Evolutionary conservation across 1,140 invertebrate genomes (phyloP).

Genomic region (Nilaparvata lugens): DNA sequence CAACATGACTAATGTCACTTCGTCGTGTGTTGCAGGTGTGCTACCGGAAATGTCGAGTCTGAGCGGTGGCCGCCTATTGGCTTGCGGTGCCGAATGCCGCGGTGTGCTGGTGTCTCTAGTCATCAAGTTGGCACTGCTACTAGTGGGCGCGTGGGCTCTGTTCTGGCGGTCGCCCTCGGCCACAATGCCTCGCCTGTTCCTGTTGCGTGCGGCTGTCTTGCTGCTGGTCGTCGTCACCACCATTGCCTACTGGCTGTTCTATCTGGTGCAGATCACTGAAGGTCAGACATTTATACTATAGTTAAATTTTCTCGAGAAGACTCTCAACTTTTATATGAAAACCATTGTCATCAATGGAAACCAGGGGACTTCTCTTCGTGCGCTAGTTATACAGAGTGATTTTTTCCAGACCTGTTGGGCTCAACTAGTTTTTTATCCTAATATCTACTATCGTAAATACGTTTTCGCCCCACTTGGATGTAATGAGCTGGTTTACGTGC

Average conservation of each 20-base stretch:
- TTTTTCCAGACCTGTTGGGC: no score
- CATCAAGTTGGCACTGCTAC: slow-evolving; percentile 86
- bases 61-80: slow-evolving; percentile 41
- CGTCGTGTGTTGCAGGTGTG: slow-evolving; percentile 16
- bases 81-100: slow-evolving; percentile 78
- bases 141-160: slow-evolving; percentile 85
- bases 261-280: slow-evolving; percentile 64
- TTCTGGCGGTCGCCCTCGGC: slow-evolving; percentile 65
- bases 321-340: no score
- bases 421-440: no score
- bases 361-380: no score
- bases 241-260: slow-evolving; percentile 96
- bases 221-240: slow-evolving; percentile 85
- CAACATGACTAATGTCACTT: no score
- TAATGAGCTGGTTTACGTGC: no score
- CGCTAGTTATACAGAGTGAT: no score
- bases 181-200: slow-evolving; percentile 87
- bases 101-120: slow-evolving; percentile 83
- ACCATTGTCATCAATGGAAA: no score
- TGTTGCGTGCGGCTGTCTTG: slow-evolving; percentile 80
- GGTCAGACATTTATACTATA: slow-evolving; percentile 23
- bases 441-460: no score
- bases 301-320: no score
- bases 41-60: slow-evolving; percentile 21
- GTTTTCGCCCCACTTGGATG: no score